phyloP scores from a whole-genome alignment of 53 echinoderm and acorn worm genomes.

The Mesocentrotus franciscanus region DNA sequence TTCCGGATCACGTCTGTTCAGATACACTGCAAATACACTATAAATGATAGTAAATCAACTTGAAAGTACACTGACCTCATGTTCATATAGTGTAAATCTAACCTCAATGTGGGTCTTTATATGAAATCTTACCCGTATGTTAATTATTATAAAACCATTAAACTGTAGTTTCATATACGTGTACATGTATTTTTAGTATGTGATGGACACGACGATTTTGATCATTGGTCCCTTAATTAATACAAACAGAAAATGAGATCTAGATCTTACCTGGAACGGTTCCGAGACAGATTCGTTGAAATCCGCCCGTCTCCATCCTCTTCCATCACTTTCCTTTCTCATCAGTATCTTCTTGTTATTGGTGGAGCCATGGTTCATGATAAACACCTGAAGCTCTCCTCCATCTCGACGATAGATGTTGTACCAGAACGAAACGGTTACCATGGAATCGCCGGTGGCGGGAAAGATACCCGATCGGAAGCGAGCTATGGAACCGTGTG shows the following conservation, averaged over 20 bases:
- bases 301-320: constrained; percentile 24
- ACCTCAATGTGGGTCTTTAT: too few relatives aligned
- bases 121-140: too few relatives aligned
- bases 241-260: neutral
- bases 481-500: constrained; percentile 26
- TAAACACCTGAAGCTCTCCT: constrained; percentile 38
- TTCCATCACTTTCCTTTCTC: neutral
- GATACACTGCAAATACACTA: too few relatives aligned
- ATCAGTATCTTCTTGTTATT: constrained; percentile 30
- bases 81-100: too few relatives aligned
- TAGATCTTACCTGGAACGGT: constrained; percentile 48
- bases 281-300: constrained; percentile 61
- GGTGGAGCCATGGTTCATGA: constrained; percentile 58
- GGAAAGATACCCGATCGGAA: constrained; percentile 65
- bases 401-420: constrained; percentile 51
- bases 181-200: too few relatives aligned
- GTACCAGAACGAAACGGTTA: constrained; percentile 62
- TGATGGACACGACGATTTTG: too few relatives aligned
- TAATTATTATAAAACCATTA: too few relatives aligned
- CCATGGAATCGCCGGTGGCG: constrained; percentile 50
- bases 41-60: too few relatives aligned
- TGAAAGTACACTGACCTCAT: too few relatives aligned
- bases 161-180: too few relatives aligned
- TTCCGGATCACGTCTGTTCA: too few relatives aligned
- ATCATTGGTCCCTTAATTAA: too few relatives aligned